Evolutionary conservation across 2,888 invertebrate genomes (phyloP).

Genomic region (Tenthredo mesomela): DNA sequence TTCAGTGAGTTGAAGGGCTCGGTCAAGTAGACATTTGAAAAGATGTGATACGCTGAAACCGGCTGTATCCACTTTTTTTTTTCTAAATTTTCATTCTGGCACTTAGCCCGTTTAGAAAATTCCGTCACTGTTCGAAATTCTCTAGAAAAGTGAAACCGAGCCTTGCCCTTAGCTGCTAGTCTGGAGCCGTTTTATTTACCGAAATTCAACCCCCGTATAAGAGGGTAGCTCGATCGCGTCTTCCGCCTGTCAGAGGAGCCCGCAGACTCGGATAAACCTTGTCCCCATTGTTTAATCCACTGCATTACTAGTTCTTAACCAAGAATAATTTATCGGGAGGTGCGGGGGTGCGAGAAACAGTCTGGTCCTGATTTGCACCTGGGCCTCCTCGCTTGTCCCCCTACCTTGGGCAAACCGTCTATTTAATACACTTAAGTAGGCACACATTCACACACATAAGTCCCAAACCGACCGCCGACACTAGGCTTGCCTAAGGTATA

Average conservation of each 20-base stretch:
- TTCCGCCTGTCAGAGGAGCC: constrained; percentile 11
- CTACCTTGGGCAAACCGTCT: constrained; percentile 52
- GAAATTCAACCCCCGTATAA: background rate
- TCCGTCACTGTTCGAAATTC: too few species aligned
- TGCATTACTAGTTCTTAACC: constrained; percentile 1
- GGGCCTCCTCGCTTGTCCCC: constrained; percentile 57
- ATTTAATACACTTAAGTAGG: constrained; percentile 61
- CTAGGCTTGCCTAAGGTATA: background rate
- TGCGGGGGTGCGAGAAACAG: background rate
- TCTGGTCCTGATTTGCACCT: constrained; percentile 66
- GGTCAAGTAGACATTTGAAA: background rate
- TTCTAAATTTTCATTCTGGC: background rate
- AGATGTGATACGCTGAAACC: too few species aligned
- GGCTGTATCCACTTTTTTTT: background rate
- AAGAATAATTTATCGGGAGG: background rate
- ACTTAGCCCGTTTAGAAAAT: background rate
- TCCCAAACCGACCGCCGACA: constrained; percentile 21
- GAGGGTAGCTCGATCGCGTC: constrained; percentile 6
- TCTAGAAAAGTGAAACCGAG: background rate
- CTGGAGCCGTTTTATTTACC: background rate
- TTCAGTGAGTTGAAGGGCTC: background rate
- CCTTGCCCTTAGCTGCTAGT: background rate
- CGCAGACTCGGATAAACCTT: background rate
- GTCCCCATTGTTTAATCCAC: constrained; percentile 26
- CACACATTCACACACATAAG: constrained; percentile 57